Evolutionary conservation across 2,797 vertebrate species (phyloP).

Genomic region (Melanotaenia maccullochi): DNA sequence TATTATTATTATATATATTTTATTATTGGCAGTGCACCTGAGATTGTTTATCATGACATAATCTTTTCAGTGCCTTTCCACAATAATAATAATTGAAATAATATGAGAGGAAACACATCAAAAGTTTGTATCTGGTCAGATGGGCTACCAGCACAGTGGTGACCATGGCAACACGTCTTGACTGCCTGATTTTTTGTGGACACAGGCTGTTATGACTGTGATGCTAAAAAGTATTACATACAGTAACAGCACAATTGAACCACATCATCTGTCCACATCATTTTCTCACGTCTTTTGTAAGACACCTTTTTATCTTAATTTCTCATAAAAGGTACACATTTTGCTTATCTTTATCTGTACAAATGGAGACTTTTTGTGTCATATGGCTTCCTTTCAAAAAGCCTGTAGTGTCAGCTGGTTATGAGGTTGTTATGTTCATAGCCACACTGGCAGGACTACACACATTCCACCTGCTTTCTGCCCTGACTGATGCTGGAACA

Average conservation of each 20-base stretch:
- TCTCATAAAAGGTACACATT: conserved; percentile 12
- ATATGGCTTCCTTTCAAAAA: conserved; percentile 36
- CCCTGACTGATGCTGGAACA: conserved; percentile 49
- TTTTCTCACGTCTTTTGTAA: conserved; percentile 38
- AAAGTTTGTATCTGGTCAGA: conserved; percentile 60
- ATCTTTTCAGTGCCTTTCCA: background rate
- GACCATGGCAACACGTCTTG: conserved; percentile 62
- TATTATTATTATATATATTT: background rate
- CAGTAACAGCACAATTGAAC: conserved; percentile 39
- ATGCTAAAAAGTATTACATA: conserved; percentile 42
- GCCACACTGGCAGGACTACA: conserved; percentile 57
- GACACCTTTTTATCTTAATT: conserved; percentile 3
- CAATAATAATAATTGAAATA: background rate
- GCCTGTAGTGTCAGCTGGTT: conserved; percentile 24
- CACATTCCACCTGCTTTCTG: conserved; percentile 34
- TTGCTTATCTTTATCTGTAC: background rate
- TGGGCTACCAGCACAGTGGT: conserved; percentile 50
- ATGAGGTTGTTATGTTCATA: conserved; percentile 60
- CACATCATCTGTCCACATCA: conserved; percentile 29
- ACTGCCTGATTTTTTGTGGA: conserved; percentile 37
- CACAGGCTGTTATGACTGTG: conserved; percentile 56
- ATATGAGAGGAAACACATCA: background rate
- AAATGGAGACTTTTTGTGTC: conserved; percentile 29
- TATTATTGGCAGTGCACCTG: background rate
- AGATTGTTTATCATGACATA: background rate